A percentile compares a stretch with the other conserved stretches of the same genome.
These are phyloP conservation scores for Poeciliopsis turneri DNA, from an alignment of 2,797 vertebrate species.

Conservation along the genomic window DNA sequence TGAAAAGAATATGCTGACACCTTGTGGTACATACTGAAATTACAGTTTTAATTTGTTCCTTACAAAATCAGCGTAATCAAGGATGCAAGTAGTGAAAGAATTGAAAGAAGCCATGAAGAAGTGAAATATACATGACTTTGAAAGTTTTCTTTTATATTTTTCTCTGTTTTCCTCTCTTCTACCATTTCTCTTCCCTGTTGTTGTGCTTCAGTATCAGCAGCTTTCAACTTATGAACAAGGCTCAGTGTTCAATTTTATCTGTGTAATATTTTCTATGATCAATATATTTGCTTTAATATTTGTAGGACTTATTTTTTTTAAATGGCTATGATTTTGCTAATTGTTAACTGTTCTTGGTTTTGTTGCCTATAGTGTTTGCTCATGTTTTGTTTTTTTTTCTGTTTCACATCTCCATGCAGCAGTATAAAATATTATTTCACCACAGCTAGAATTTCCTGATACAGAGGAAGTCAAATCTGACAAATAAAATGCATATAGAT, in stretches of 20 bases:
- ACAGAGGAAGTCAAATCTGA: not conserved
- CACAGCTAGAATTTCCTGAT: not conserved
- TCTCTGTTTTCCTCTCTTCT: not conserved
- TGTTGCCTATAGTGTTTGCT: not conserved
- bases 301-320: not conserved
- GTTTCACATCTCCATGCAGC: not conserved
- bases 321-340: not conserved
- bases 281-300: not conserved
- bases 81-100: not conserved
- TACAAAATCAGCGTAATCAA: not conserved
- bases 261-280: not conserved
- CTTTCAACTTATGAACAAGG: not conserved
- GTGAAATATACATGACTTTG: not conserved
- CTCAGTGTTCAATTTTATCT: not conserved
- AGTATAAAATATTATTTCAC: not conserved
- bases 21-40: conserved; percentile 30
- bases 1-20: conserved; percentile 41
- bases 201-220: not conserved
- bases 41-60: not conserved
- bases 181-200: not conserved
- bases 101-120: not conserved
- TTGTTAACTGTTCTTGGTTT: not conserved
- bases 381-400: not conserved
- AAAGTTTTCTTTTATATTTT: not conserved
- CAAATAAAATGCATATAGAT: not conserved